These are phyloP conservation scores for Euura lappo DNA, from an alignment of 1,140 invertebrate genomes.

Conservation along the genomic window DNA sequence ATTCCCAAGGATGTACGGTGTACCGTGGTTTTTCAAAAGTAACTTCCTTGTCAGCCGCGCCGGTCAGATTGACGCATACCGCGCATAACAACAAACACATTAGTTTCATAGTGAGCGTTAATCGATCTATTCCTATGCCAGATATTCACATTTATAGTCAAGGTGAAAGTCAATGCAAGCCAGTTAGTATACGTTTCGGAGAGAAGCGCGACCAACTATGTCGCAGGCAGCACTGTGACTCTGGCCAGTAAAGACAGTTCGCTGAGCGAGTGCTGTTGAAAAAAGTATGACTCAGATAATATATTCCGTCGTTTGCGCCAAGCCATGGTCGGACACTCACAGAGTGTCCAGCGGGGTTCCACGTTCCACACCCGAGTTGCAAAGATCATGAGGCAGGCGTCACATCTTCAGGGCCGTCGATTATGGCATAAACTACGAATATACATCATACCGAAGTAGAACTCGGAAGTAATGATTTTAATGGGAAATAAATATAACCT, in stretches of 20 bases:
- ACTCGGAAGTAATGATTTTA: neutral
- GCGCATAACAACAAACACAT: too few species aligned
- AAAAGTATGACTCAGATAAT: neutral
- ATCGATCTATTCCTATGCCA: too few species aligned
- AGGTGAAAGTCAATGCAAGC: too few species aligned
- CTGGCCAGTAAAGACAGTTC: neutral
- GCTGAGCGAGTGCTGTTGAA: neutral
- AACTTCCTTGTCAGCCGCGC: neutral
- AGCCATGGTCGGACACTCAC: neutral
- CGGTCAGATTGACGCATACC: neutral
- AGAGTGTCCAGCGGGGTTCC: neutral
- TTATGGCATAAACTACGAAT: neutral
- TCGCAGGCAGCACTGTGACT: neutral
- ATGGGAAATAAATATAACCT: neutral
- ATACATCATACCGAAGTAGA: neutral
- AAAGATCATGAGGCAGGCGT: neutral
- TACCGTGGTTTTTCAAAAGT: neutral
- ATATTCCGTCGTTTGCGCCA: neutral
- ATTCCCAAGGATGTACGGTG: neutral
- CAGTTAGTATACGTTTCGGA: neutral
- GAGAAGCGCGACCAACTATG: neutral
- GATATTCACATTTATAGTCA: too few species aligned
- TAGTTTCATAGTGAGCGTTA: too few species aligned
- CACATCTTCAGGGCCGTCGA: neutral
- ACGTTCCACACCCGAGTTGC: neutral